Evolutionary conservation across 2,888 invertebrate species (phyloP).

Genomic region (Chydorus sphaericus): DNA sequence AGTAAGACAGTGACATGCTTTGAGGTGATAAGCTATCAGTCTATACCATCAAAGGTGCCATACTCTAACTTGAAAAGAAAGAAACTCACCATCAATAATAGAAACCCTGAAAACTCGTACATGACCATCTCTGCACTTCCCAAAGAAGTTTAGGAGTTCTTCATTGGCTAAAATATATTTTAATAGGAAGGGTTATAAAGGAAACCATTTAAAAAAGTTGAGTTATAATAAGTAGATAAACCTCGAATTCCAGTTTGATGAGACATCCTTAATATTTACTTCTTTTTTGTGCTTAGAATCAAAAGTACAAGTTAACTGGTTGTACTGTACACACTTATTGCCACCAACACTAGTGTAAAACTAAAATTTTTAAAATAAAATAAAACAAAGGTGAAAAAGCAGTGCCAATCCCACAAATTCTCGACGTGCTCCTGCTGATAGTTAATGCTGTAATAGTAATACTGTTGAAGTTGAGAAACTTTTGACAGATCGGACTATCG

Average conservation of each 20-base stretch:
- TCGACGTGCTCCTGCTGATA: too few relatives aligned
- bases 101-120: conserved; percentile 65
- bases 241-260: conserved; percentile 84
- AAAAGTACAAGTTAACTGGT: too few relatives aligned
- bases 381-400: too few relatives aligned
- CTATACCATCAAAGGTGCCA: neutral
- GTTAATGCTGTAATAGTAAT: too few relatives aligned
- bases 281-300: too few relatives aligned
- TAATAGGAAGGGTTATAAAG: too few relatives aligned
- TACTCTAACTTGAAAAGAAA: conserved; percentile 12
- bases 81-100: conserved; percentile 62
- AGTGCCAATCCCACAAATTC: too few relatives aligned
- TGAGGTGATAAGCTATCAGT: neutral
- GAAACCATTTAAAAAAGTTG: conserved; percentile 15
- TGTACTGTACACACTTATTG: too few relatives aligned
- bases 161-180: conserved; percentile 75
- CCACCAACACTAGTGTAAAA: too few relatives aligned
- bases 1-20: neutral
- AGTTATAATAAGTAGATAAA: conserved; percentile 27
- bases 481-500: too few relatives aligned
- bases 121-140: conserved; percentile 66
- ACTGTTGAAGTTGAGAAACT: too few relatives aligned
- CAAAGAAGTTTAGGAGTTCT: conserved; percentile 60
- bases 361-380: too few relatives aligned
- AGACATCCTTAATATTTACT: conserved; percentile 52